Evolutionary conservation across 2,888 invertebrate genomes (phyloP), one percentile per base, ranked within the genome.

Genomic region (Tanypteryx hageni): DNA sequence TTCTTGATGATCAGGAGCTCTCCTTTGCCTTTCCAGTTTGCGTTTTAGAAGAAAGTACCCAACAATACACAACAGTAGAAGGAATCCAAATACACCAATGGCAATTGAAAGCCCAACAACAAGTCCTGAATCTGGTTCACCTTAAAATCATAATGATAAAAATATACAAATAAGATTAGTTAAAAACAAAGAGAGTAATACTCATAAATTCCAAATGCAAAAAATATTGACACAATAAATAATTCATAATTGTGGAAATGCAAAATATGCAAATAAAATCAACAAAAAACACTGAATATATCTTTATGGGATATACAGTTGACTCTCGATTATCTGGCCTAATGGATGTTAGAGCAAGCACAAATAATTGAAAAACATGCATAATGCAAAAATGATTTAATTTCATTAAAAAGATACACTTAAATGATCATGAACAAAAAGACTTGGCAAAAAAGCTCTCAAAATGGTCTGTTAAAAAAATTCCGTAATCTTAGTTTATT

Each of bases 51-150:
- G 95, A 91, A 97, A 96, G 93, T 97, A 97, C 92, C 96, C 95
- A 82, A 96, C 96, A 93, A 97, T 95, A 92, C 97, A 96, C 91
- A 96, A 96, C 16, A 97, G 94, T 7, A 98, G 95, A 22, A 98
- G 95, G 59, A 96, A 95, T 59, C 96, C 96, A 14, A 97, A 96
- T 22, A 98, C 95, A 31, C 97, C 97, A 93, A 98, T 98, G 16
- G 97, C 97, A 92, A 98, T 96, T 59, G 96, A 96, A 16, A 97
- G 94, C 11, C 94, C 94, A 82, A 95, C 94, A 0, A 95, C 94
- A 0, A 95, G 94, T 13, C 94, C 93, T 84, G 94, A 93, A 92
- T 93, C 93, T 86, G 93, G 93, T 22, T 93, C 92, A 58, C 92
- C 93, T 76, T 58, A 59, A 58, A 76, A 27, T 58, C 44, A 91